A percentile compares a stretch with the other conserved stretches of the same genome.
Conservation (phyloP, 2,113 vertebrate genomes). For the Bubo scandiacus region DNA sequence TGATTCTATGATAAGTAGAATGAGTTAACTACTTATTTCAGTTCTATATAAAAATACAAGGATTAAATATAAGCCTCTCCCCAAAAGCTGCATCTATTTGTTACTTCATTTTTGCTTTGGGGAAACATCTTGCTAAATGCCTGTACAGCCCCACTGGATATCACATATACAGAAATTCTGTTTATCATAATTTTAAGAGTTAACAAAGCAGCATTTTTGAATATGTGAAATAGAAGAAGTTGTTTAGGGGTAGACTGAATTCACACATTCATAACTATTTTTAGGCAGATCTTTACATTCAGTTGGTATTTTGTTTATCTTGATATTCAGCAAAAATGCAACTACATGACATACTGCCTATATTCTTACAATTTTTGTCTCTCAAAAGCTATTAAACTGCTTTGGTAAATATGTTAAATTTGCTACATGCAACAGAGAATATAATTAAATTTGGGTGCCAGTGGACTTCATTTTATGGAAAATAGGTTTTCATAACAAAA, state of each 20-base stretch:
- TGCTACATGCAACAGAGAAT: background rate
- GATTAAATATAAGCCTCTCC: background rate
- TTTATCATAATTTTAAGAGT: background rate
- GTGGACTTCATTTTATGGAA: background rate
- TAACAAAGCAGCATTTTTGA: background rate
- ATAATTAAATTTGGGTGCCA: background rate
- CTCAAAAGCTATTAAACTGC: background rate
- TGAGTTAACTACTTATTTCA: background rate
- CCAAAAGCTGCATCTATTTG: background rate
- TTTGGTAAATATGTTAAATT: background rate
- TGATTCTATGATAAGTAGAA: background rate
- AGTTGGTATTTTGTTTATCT: background rate
- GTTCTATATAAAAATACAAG: background rate
- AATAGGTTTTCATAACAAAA: background rate
- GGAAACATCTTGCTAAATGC: background rate
- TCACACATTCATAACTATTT: background rate
- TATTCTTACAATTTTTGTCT: background rate
- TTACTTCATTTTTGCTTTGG: background rate
- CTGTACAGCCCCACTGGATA: background rate
- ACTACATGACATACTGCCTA: background rate
- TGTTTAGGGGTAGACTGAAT: background rate
- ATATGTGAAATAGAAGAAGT: background rate
- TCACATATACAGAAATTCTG: background rate
- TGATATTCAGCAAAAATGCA: background rate
- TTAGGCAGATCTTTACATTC: background rate